Percentiles rank a stretch among this genome's conserved stretches.
Conservation (phyloP, 92 coral and sea anemone species). For the Epizoanthus illoricatus region DNA sequence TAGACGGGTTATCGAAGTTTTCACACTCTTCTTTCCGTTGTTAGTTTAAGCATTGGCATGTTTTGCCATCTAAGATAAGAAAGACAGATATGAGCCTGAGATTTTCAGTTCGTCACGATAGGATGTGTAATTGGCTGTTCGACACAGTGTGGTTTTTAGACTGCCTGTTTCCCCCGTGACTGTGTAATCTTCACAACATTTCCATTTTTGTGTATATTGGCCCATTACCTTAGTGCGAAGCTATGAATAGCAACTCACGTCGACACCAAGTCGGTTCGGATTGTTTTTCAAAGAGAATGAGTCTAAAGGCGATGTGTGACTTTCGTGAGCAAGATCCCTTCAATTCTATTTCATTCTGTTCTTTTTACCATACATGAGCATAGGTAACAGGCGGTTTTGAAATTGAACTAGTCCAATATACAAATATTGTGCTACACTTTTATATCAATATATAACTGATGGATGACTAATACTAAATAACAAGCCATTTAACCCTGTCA, state of each 20-base stretch:
- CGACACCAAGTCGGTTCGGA: background rate
- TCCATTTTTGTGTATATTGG: conserved; percentile 25
- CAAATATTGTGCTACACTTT: conserved; percentile 20
- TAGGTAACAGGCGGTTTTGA: background rate
- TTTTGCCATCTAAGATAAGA: conserved; percentile 6
- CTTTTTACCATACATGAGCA: conserved; percentile 35
- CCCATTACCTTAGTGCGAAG: background rate
- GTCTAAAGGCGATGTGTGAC: background rate
- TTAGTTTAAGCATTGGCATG: background rate
- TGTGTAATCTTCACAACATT: conserved; percentile 15
- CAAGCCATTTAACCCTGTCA: conserved; percentile 30
- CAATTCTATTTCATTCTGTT: background rate
- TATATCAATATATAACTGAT: conserved; percentile 25
- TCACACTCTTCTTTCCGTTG: background rate
- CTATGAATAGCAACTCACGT: background rate
- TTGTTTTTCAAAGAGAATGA: background rate
- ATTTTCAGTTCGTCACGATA: conserved; percentile 27
- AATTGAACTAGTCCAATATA: conserved; percentile 23
- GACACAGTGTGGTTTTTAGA: conserved; percentile 15
- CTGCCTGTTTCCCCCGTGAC: conserved; percentile 34
- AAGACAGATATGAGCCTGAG: conserved; percentile 19
- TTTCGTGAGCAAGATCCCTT: background rate
- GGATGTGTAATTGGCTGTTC: conserved; percentile 22
- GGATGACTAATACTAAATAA: conserved; percentile 10
- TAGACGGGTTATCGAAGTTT: background rate